These are phyloP conservation scores for Hypomecis punctinalis DNA, from an alignment of 2,888 invertebrate species.

Conservation along the genomic window DNA sequence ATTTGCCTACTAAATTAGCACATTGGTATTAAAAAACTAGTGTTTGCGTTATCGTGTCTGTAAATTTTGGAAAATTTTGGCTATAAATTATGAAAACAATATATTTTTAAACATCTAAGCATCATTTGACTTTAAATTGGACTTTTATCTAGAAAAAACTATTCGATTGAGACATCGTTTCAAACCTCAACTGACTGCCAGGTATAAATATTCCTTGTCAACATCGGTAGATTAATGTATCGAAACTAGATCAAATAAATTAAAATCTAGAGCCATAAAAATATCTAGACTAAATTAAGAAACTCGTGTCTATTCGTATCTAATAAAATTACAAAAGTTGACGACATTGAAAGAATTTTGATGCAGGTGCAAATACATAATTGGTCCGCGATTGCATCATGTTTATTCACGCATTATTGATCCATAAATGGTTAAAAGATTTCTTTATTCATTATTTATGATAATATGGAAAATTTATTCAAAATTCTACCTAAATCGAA, in stretches of 20 bases:
- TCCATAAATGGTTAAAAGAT: neutral
- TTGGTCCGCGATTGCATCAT: conserved; percentile 19
- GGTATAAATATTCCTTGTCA: neutral
- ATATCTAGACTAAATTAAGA: conserved; percentile 20
- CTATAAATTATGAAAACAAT: too few relatives aligned
- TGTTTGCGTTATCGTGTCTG: too few relatives aligned
- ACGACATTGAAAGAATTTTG: conserved; percentile 30
- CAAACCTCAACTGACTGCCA: neutral
- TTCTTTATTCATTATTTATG: conserved; percentile 8
- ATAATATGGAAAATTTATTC: neutral
- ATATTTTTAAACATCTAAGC: too few relatives aligned
- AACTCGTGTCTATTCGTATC: conserved; percentile 10
- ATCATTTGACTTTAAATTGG: too few relatives aligned
- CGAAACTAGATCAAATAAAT: conserved; percentile 9
- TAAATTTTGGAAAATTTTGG: too few relatives aligned
- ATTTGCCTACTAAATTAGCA: too few relatives aligned
- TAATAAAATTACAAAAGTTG: conserved; percentile 24
- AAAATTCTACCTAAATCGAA: neutral
- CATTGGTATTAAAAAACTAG: too few relatives aligned
- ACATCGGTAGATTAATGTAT: neutral
- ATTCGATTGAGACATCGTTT: too few relatives aligned
- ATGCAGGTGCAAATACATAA: conserved; percentile 24
- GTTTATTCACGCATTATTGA: conserved; percentile 1
- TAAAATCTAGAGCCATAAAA: conserved; percentile 4
- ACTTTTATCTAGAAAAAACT: too few relatives aligned